Conservation (phyloP, 2,888 invertebrate genomes). For the Argyresthia goedartella region DNA sequence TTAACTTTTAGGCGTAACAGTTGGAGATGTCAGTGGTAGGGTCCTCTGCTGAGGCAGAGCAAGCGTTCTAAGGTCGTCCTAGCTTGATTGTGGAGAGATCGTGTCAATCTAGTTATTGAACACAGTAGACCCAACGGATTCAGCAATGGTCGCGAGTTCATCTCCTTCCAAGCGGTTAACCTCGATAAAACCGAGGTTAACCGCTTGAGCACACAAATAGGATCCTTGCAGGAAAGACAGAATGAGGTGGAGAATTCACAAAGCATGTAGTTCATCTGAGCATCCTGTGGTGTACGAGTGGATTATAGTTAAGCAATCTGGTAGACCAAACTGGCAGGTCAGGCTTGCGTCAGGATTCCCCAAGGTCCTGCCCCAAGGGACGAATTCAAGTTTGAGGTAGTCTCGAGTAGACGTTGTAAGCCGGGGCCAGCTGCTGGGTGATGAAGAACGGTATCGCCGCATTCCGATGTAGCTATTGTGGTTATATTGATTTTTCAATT, state of each 20-base stretch:
- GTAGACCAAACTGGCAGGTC: constrained; percentile 33
- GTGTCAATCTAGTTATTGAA: constrained; percentile 31
- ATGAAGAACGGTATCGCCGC: constrained; percentile 43
- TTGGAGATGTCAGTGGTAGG: constrained; percentile 17
- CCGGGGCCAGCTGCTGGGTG: constrained; percentile 24
- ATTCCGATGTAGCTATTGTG: constrained; percentile 40
- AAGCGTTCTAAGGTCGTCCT: constrained; percentile 24
- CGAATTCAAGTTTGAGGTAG: constrained; percentile 43
- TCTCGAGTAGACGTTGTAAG: constrained; percentile 36
- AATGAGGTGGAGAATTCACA: constrained; percentile 36
- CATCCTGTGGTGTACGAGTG: constrained; percentile 23
- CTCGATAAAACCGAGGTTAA: constrained; percentile 32
- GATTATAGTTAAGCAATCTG: constrained; percentile 42
- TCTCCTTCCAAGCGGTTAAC: constrained; percentile 36
- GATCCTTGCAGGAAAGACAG: constrained; percentile 20
- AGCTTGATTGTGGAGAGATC: constrained; percentile 21
- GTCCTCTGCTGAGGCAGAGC: constrained; percentile 40
- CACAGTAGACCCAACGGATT: constrained; percentile 33
- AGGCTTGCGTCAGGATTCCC: constrained; percentile 25
- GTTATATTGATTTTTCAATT: constrained; percentile 47
- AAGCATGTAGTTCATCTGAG: constrained; percentile 41
- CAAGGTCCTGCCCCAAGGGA: constrained; percentile 52
- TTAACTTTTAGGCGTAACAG: too few species aligned
- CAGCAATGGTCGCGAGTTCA: constrained; percentile 30
- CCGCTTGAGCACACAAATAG: constrained; percentile 28